Conservation (phyloP, 2,888 invertebrate genomes). For the Argynnis bischoffii region DNA sequence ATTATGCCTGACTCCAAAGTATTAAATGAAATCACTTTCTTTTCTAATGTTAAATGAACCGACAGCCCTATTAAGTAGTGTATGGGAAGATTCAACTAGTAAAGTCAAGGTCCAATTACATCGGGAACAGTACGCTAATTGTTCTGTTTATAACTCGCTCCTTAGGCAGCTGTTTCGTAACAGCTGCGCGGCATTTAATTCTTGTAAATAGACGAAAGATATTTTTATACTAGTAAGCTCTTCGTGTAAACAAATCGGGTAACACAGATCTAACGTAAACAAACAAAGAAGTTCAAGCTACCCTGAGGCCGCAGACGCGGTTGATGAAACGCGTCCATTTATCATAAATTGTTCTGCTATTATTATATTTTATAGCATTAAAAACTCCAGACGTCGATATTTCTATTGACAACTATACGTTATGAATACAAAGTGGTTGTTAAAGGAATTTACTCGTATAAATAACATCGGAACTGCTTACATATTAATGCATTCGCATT, state of each 20-base stretch:
- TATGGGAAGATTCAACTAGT: conserved; percentile 43
- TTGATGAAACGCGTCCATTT: conserved; percentile 12
- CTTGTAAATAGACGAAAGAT: conserved; percentile 79
- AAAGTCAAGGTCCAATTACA: conserved; percentile 53
- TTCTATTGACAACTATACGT: conserved; percentile 10
- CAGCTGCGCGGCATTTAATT: conserved; percentile 75
- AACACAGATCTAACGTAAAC: conserved; percentile 73
- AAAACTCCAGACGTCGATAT: conserved; percentile 10
- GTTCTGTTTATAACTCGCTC: conserved; percentile 77
- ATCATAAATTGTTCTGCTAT: conserved; percentile 9
- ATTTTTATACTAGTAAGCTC: conserved; percentile 77
- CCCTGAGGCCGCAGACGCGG: conserved; percentile 19
- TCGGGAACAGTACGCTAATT: conserved; percentile 69
- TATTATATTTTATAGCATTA: conserved; percentile 8
- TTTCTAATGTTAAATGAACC: neutral
- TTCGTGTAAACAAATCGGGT: conserved; percentile 71
- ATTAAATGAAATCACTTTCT: too few species aligned
- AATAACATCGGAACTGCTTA: conserved; percentile 26
- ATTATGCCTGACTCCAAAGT: too few species aligned
- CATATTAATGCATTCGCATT: conserved; percentile 30
- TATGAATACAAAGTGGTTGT: conserved; percentile 33
- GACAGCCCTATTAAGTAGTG: conserved; percentile 41
- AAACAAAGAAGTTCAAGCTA: conserved; percentile 54
- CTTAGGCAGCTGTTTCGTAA: conserved; percentile 77
- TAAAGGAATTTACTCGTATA: conserved; percentile 14